These are phyloP conservation scores for Maccullochella peelii DNA, from an alignment of 2,113 vertebrate species.

Conservation along the genomic window DNA sequence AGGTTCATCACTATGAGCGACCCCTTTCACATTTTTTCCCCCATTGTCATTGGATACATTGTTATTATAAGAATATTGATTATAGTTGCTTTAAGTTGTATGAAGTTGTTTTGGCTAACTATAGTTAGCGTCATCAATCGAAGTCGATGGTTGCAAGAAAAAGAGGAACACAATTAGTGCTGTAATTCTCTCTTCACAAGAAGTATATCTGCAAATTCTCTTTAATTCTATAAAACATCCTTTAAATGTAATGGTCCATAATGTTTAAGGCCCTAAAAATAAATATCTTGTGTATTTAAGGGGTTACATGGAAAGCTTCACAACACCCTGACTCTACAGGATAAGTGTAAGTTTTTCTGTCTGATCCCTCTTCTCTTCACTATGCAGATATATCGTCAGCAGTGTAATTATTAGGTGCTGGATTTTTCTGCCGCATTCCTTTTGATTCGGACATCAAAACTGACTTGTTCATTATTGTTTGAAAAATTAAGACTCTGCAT, in stretches of 20 bases:
- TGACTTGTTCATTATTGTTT: slow-evolving; percentile 46
- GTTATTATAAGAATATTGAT: not conserved
- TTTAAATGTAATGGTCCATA: not conserved
- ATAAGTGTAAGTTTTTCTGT: not conserved
- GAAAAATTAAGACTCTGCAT: slow-evolving; percentile 45
- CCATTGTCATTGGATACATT: not conserved
- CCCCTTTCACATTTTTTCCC: not conserved
- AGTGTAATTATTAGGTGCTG: slow-evolving; percentile 35
- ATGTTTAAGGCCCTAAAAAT: not conserved
- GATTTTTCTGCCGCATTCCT: slow-evolving; percentile 19
- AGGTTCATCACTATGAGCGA: not conserved
- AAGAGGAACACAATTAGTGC: not conserved
- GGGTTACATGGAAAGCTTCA: not conserved
- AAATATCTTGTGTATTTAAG: not conserved
- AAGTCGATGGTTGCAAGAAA: not conserved
- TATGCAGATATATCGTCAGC: slow-evolving; percentile 13
- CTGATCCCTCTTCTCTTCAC: slow-evolving; percentile 15
- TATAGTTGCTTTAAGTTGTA: not conserved
- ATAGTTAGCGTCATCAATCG: not conserved
- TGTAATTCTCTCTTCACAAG: not conserved
- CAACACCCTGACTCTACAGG: slow-evolving; percentile 16
- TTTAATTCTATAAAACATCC: not conserved
- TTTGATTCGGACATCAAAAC: slow-evolving; percentile 59
- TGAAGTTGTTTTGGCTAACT: not conserved
- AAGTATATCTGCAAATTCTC: not conserved